A percentile compares a stretch with the other conserved stretches of the same genome.
Evolutionary conservation across 2,797 vertebrate genomes (phyloP).

Genomic region (Sebastes steindachneri): DNA sequence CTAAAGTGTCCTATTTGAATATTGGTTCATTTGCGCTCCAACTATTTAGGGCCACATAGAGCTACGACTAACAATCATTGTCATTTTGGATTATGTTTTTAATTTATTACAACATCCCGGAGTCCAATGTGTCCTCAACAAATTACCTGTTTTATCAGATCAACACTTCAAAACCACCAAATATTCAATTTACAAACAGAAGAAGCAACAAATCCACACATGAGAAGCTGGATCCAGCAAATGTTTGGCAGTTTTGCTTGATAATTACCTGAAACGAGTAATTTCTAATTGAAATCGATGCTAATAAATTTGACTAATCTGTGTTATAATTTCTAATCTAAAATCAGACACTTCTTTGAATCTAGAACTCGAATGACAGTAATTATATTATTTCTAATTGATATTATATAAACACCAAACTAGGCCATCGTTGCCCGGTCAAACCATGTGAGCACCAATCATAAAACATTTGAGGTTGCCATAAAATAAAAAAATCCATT

Average conservation of each 20-base stretch:
- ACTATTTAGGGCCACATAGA: neutral
- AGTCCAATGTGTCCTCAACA: neutral
- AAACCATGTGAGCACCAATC: neutral
- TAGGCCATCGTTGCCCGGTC: neutral
- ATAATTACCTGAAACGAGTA: neutral
- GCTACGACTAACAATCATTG: neutral
- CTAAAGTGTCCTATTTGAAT: neutral
- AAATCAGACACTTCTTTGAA: neutral
- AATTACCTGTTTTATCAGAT: neutral
- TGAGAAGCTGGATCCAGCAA: neutral
- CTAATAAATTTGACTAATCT: neutral
- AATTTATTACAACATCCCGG: neutral
- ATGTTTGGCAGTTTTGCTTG: neutral
- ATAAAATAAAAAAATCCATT: neutral
- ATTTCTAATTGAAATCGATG: neutral
- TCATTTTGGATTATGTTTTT: neutral
- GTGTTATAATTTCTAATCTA: neutral
- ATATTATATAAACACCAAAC: neutral
- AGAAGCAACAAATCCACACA: neutral
- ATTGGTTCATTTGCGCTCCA: neutral
- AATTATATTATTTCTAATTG: neutral
- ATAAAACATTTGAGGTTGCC: neutral
- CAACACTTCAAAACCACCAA: neutral
- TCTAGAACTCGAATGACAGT: neutral
- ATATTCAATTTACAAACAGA: neutral